phyloP scores from a whole-genome alignment of 2,113 vertebrate genomes.

The Cricetomys ansorgei region DNA sequence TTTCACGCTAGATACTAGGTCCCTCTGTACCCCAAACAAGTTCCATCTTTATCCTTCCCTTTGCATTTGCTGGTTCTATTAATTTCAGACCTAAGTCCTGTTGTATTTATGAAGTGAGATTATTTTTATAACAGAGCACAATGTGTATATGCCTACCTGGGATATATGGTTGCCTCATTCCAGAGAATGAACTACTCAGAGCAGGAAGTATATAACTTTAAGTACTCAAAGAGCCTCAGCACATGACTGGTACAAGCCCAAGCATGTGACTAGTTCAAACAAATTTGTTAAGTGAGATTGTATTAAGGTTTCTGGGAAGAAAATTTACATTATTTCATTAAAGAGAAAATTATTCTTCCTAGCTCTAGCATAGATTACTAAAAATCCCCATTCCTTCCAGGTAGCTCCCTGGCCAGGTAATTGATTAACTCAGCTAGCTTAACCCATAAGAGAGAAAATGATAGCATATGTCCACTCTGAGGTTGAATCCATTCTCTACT shows the following conservation, averaged over 20 bases:
- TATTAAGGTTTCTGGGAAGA: not conserved
- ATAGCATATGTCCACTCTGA: not conserved
- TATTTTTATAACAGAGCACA: not conserved
- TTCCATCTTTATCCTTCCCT: not conserved
- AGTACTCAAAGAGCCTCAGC: not conserved
- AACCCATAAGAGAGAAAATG: not conserved
- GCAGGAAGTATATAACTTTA: not conserved
- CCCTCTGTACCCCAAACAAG: not conserved
- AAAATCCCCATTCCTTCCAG: not conserved
- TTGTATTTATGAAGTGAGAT: not conserved
- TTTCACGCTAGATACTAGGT: not conserved
- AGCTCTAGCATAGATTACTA: not conserved
- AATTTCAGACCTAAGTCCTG: not conserved
- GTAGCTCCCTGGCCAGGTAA: not conserved
- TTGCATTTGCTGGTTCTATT: not conserved
- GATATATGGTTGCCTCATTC: not conserved
- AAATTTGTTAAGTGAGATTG: not conserved
- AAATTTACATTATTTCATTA: not conserved
- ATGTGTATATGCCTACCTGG: not conserved
- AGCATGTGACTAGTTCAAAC: too few species aligned
- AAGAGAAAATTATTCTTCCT: not conserved
- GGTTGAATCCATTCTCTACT: not conserved
- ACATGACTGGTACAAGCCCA: not conserved
- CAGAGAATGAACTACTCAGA: not conserved
- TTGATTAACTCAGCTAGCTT: not conserved